A percentile compares a stretch with the other conserved stretches of the same genome.
phyloP scores from a whole-genome alignment of 1,140 invertebrate genomes.

The Drosophila truncata region DNA sequence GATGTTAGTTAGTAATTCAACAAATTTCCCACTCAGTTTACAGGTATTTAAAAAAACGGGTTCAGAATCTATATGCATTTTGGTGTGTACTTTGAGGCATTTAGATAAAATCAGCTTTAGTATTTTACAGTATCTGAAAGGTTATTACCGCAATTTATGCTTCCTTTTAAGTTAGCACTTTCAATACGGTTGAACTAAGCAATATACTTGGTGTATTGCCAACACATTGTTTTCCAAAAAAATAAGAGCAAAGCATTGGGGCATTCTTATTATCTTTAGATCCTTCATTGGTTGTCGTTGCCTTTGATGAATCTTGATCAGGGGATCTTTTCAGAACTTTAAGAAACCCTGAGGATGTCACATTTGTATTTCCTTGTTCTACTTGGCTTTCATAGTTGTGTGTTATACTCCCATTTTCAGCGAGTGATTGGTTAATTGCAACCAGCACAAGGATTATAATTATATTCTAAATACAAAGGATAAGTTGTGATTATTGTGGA shows the following conservation, averaged over 20 bases:
- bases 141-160: background rate
- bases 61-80: background rate
- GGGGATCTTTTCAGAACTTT: background rate
- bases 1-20: conserved; percentile 11
- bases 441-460: background rate
- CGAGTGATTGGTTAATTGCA: background rate
- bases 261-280: background rate
- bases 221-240: background rate
- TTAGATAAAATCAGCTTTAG: background rate
- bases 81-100: conserved; percentile 4
- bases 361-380: background rate
- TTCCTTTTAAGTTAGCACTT: conserved; percentile 2
- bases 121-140: conserved; percentile 4
- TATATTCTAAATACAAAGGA: background rate
- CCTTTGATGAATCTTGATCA: background rate
- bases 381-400: background rate
- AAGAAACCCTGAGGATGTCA: background rate
- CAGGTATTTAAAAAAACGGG: conserved; percentile 5
- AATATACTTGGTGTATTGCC: background rate
- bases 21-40: background rate
- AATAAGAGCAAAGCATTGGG: no score
- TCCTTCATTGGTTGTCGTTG: background rate
- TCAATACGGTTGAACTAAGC: conserved; percentile 3
- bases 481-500: background rate
- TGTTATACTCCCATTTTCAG: background rate